These are phyloP conservation scores for Plagodis dolabraria DNA, from an alignment of 2,888 invertebrate genomes.

Conservation along the genomic window DNA sequence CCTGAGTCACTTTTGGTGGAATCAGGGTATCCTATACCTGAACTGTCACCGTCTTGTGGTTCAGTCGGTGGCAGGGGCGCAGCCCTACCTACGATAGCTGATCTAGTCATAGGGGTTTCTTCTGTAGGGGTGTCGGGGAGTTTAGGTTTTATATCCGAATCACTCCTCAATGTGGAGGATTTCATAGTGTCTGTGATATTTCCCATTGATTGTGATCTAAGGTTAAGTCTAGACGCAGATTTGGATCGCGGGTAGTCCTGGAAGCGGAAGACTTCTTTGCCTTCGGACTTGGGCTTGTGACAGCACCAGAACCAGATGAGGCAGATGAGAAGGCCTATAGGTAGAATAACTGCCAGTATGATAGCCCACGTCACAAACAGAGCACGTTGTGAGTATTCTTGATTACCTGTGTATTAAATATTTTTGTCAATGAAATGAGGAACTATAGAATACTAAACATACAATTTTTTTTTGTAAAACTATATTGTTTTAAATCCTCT, in stretches of 20 bases:
- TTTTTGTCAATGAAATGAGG: slow-evolving; percentile 28
- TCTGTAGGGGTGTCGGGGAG: slow-evolving; percentile 70
- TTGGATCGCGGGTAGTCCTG: slow-evolving; percentile 84
- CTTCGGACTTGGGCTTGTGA: slow-evolving; percentile 83
- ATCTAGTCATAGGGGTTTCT: slow-evolving; percentile 57
- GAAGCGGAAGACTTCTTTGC: slow-evolving; percentile 84
- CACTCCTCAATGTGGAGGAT: slow-evolving; percentile 70
- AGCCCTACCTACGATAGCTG: slow-evolving; percentile 53
- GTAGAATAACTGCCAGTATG: slow-evolving; percentile 89
- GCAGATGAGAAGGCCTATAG: slow-evolving; percentile 86
- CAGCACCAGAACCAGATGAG: slow-evolving; percentile 87
- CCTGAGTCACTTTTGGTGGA: slow-evolving; percentile 79
- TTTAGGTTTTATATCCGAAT: slow-evolving; percentile 67
- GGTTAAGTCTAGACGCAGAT: slow-evolving; percentile 84
- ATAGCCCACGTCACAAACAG: slow-evolving; percentile 90
- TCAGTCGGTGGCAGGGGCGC: slow-evolving; percentile 62
- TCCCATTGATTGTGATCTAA: slow-evolving; percentile 81
- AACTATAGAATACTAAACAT: no score
- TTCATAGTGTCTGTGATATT: slow-evolving; percentile 80
- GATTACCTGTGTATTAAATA: slow-evolving; percentile 82
- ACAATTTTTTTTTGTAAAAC: no score
- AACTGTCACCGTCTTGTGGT: slow-evolving; percentile 76
- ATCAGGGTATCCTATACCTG: slow-evolving; percentile 81
- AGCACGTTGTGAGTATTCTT: slow-evolving; percentile 88
- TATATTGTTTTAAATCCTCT: no score